Conservation (phyloP, 2,888 invertebrate species). For the Lasioglossum morio region DNA sequence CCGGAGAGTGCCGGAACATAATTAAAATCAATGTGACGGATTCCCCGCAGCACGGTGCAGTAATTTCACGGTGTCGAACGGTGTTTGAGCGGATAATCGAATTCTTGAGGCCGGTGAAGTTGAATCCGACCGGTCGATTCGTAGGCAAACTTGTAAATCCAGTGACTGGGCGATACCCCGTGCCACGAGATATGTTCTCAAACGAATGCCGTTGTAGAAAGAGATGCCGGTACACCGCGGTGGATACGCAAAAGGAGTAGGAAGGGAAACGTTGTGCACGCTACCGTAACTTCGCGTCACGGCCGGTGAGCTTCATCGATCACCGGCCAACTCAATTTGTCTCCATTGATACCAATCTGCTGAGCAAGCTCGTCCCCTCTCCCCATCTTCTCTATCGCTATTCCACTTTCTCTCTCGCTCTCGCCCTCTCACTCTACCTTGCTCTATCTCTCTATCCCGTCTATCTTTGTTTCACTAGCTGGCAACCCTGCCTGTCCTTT, state of each 20-base stretch:
- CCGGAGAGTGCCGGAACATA: not conserved
- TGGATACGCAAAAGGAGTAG: constrained; percentile 55
- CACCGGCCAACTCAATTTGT: constrained; percentile 84
- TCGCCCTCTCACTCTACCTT: not conserved
- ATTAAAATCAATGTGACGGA: not conserved
- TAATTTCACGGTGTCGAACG: constrained; percentile 18
- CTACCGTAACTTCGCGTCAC: constrained; percentile 81
- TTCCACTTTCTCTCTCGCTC: not conserved
- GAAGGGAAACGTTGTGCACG: constrained; percentile 78
- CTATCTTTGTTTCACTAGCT: not conserved
- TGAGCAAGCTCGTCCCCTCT: constrained; percentile 78
- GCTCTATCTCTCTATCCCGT: constrained; percentile 1
- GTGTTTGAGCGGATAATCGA: constrained; percentile 38
- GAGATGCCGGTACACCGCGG: constrained; percentile 45
- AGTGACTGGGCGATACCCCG: constrained; percentile 36
- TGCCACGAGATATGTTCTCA: constrained; percentile 58
- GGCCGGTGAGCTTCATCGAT: constrained; percentile 83
- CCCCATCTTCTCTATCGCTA: constrained; percentile 9
- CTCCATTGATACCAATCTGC: constrained; percentile 84
- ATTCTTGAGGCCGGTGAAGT: constrained; percentile 27
- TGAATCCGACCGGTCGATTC: constrained; percentile 26
- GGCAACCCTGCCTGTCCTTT: not conserved
- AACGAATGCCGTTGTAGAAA: constrained; percentile 66
- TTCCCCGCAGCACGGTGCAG: not conserved
- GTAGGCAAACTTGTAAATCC: constrained; percentile 62